phyloP scores from a whole-genome alignment of 2,113 vertebrate species.

The Sapajus apella region DNA sequence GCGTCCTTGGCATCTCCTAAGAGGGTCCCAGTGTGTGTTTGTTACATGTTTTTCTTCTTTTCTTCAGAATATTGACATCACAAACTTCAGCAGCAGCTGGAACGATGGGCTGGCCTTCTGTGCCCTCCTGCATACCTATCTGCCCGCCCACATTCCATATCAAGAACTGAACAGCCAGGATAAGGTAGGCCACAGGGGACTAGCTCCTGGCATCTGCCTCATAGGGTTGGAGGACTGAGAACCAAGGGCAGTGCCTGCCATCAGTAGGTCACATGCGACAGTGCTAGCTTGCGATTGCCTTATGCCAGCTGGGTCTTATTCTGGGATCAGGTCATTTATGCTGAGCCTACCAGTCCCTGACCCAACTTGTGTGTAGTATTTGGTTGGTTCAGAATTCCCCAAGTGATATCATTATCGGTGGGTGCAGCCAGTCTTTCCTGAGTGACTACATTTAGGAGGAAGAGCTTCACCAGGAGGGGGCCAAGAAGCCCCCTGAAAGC shows the following conservation, averaged over 20 bases:
- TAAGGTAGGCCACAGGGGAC: conserved; percentile 85
- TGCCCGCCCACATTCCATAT: conserved; percentile 97
- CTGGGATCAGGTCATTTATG: neutral
- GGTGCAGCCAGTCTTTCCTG: neutral
- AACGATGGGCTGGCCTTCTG: conserved; percentile 98
- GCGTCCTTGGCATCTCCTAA: neutral
- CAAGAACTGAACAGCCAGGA: conserved; percentile 96
- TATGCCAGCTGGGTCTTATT: neutral
- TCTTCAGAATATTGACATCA: conserved; percentile 96
- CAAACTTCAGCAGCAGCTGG: conserved; percentile 99
- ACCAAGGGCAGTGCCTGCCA: neutral
- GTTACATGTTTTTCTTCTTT: neutral
- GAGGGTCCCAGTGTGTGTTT: accelerated
- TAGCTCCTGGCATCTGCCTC: neutral
- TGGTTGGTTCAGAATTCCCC: neutral
- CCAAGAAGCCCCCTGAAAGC: neutral
- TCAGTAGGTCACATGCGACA: too few relatives aligned
- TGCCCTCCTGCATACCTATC: conserved; percentile 95
- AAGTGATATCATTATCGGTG: neutral
- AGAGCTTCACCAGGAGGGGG: neutral
- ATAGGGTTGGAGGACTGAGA: neutral
- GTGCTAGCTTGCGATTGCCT: neutral
- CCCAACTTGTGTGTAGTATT: neutral
- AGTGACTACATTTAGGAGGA: neutral
- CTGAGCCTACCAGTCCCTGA: neutral